Conservation (phyloP, 1,140 invertebrate genomes). For the Pseudomyrmex dendroicus region DNA sequence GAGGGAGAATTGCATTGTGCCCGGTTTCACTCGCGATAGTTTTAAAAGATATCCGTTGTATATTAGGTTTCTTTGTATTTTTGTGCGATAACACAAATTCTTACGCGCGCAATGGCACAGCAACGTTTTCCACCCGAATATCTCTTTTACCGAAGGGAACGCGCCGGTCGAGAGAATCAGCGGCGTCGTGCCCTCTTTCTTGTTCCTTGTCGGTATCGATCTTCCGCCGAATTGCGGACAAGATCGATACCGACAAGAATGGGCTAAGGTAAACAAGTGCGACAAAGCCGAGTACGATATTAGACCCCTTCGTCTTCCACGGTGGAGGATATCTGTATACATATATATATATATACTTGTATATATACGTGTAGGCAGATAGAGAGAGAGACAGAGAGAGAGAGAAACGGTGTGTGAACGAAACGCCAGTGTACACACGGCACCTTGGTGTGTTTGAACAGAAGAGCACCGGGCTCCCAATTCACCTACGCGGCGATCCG, state of each 20-base stretch:
- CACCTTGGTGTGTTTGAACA: conserved; percentile 81
- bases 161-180: neutral
- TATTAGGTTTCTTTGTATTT: neutral
- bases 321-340: neutral
- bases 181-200: neutral
- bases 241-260: conserved; percentile 67
- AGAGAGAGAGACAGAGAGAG: neutral
- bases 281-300: conserved; percentile 72
- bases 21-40: neutral
- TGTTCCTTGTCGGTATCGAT: conserved; percentile 5
- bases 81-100: neutral
- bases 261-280: conserved; percentile 67
- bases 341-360: neutral
- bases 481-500: conserved; percentile 77
- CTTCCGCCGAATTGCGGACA: conserved; percentile 30
- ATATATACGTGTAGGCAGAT: conserved; percentile 16
- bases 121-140: neutral
- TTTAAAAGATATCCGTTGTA: neutral
- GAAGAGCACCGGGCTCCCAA: conserved; percentile 74
- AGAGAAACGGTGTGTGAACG: conserved; percentile 28
- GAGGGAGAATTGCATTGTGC: neutral
- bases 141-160: neutral
- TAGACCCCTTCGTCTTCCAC: conserved; percentile 63
- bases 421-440: conserved; percentile 77
- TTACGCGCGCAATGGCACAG: no score